Base-by-base conservation (phyloP, 35 echinoderm and acorn worm species). In the Apostichopus californicus region DNA sequence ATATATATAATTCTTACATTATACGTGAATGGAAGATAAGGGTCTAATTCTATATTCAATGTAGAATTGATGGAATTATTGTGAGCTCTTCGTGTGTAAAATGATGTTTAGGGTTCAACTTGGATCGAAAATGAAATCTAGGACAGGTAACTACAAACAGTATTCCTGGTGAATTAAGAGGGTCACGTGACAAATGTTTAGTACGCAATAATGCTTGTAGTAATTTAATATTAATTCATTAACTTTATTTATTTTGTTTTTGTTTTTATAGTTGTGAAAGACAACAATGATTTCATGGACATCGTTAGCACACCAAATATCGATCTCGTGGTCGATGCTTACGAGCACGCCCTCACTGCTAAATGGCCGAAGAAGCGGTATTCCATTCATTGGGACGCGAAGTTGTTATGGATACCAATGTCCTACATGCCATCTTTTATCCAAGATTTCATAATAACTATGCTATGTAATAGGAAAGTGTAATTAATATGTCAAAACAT, bases 341-440 rank as follows among this genome's bases (percentile, higher is more conserved):
- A 95, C 86, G 96, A 96, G 81, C 96, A 98, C 71, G 96, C 96
- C 68, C 88, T 98, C 23, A 89, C 80, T n/a, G n/a, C n/a, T n/a
- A 79, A 80, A 56, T 95, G 92, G 79, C 96, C 96, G 5, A 95
- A 91, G 96, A 93, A 83, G 60, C 91, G 96, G 13, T 97, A 97
- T n/a, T 73, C 78, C 13, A 65, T 94, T 26, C 93, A 93, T 52
- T 93, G 79, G 73, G 93, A 97, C 24, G 96, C 96, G 6, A 94
- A 92, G 75, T 87, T 93, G 9, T 23, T 95, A 8, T 97, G 87
- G 91, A 95, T 95, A 83, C 96, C 96, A 18, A 52, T 97, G 26
- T 95, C 91, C 56, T 91, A 93, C 9, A 54, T 97, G 79, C 96
- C 96, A n/a, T 77, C 94, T 54, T 71, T 91, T 55, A 86, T 97